Percentiles rank a stretch among this genome's conserved stretches.
phyloP scores from a whole-genome alignment of 2,113 vertebrate genomes.

The Catagonus wagneri region DNA sequence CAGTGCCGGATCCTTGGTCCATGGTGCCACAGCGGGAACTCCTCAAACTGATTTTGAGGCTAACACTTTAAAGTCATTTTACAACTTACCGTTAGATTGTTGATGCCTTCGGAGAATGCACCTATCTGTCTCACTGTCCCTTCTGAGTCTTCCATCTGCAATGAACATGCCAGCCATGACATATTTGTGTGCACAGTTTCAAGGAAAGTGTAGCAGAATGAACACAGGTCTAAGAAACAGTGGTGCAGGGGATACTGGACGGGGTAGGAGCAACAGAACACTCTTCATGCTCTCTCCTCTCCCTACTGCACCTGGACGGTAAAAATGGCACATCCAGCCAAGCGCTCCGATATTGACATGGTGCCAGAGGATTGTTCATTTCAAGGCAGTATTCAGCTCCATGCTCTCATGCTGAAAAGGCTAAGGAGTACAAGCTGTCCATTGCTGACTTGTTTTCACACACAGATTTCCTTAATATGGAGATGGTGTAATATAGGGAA shows the following conservation, averaged over 20 bases:
- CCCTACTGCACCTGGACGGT: not conserved
- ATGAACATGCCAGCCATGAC: not conserved
- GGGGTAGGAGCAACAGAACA: not conserved
- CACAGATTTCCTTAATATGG: not conserved
- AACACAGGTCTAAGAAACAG: not conserved
- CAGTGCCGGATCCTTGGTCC: no score
- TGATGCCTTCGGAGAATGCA: slow-evolving; percentile 98
- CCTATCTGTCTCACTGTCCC: slow-evolving; percentile 99
- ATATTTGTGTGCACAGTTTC: not conserved
- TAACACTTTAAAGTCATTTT: not conserved
- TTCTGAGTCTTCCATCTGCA: slow-evolving; percentile 99
- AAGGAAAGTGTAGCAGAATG: not conserved
- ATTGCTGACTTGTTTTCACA: not conserved
- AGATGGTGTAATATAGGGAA: not conserved
- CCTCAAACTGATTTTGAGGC: not conserved
- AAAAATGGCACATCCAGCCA: not conserved
- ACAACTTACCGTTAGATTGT: slow-evolving; percentile 96
- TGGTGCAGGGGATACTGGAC: fast-evolving
- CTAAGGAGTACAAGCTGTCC: not conserved
- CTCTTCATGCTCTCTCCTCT: not conserved
- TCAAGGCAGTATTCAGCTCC: not conserved
- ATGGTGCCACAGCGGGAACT: no score
- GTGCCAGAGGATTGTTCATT: not conserved
- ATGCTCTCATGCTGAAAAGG: not conserved
- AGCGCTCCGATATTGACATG: not conserved